Evolutionary conservation across 2,113 vertebrate species (phyloP).

Genomic region (Mustela nigripes): DNA sequence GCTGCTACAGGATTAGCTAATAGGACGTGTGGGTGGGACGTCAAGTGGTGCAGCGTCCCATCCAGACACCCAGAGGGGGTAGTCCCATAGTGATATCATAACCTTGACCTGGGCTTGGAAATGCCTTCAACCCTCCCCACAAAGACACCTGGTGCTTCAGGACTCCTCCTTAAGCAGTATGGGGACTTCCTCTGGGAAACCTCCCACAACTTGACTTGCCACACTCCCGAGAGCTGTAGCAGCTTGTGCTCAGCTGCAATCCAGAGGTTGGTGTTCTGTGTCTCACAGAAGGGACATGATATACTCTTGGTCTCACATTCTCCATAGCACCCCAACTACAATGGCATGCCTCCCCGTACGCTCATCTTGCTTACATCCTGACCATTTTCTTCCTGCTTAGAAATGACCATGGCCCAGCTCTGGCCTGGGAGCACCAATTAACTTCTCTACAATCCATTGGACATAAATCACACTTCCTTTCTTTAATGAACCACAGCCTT

Average conservation of each 20-base stretch:
- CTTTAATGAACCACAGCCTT: not conserved
- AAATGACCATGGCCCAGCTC: not conserved
- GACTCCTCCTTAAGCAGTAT: rapidly evolving
- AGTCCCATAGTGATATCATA: not conserved
- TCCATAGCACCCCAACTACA: too few species aligned
- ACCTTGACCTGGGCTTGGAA: not conserved
- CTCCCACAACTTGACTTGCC: not conserved
- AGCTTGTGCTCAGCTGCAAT: not conserved
- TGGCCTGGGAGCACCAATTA: not conserved
- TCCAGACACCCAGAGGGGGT: not conserved
- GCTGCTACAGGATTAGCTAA: not conserved
- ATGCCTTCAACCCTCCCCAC: not conserved
- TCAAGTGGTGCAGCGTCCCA: not conserved
- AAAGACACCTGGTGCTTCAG: too few species aligned
- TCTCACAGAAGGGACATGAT: not conserved
- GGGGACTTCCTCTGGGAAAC: not conserved
- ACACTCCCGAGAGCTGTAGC: too few species aligned
- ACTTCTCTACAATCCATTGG: not conserved
- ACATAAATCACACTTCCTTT: not conserved
- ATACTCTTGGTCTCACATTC: not conserved
- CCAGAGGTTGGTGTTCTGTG: not conserved
- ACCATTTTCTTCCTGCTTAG: not conserved
- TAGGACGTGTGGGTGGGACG: not conserved
- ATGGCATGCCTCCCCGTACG: not conserved
- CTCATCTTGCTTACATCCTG: not conserved